Evolutionary conservation across 1,140 invertebrate genomes (phyloP).

Genomic region (Drosophila funebris): DNA sequence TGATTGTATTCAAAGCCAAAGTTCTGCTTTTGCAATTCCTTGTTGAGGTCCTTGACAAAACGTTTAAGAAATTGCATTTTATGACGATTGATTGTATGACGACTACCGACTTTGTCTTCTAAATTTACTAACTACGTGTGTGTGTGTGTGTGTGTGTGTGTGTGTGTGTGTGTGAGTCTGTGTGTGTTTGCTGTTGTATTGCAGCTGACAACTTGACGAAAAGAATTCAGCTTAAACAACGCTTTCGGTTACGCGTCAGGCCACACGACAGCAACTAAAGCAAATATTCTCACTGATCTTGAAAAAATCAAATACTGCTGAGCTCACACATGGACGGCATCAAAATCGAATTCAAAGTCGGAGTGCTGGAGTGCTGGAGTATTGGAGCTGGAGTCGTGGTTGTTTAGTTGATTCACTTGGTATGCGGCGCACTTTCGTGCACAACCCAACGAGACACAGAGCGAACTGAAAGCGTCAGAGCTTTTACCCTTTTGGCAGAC

Average conservation of each 20-base stretch:
- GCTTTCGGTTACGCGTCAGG: conserved; percentile 15
- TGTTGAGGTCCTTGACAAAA: conserved; percentile 61
- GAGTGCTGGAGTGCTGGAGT: not conserved
- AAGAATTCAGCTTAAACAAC: not conserved
- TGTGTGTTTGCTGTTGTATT: not conserved
- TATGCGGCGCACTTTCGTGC: conserved; percentile 11
- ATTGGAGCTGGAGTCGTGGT: not conserved
- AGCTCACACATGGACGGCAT: conserved; percentile 20
- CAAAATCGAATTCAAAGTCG: not conserved
- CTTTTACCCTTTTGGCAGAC: conserved; percentile 36
- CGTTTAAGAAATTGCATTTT: conserved; percentile 73
- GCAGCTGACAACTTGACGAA: conserved; percentile 1
- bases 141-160: not conserved
- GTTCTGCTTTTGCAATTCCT: conserved; percentile 67
- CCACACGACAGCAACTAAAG: not conserved
- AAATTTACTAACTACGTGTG: not conserved
- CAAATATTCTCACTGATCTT: conserved; percentile 34
- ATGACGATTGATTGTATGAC: not conserved
- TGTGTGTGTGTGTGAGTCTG: not conserved
- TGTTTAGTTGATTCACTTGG: not conserved
- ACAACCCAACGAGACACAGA: conserved; percentile 31
- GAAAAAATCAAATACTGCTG: conserved; percentile 11
- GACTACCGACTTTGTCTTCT: not conserved
- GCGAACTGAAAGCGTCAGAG: conserved; percentile 25
- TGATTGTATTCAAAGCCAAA: conserved; percentile 73